Conservation (phyloP, 2,113 vertebrate species). For the Martes martes region DNA sequence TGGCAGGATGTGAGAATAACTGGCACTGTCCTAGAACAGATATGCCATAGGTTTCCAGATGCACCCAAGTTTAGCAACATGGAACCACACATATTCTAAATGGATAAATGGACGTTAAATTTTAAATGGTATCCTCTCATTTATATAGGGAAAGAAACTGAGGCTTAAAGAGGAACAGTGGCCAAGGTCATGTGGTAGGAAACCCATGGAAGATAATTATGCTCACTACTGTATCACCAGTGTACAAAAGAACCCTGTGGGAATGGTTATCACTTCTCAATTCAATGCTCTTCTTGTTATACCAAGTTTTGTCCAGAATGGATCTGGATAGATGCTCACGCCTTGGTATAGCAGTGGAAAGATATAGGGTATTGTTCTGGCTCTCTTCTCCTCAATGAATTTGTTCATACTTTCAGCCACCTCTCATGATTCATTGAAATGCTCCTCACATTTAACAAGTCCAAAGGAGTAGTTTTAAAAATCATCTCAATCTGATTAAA, state of each 20-base stretch:
- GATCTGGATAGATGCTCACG: not conserved
- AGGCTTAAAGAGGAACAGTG: not conserved
- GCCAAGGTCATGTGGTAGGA: not conserved
- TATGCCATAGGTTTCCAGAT: not conserved
- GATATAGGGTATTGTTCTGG: not conserved
- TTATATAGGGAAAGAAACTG: not conserved
- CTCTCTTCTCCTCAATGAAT: not conserved
- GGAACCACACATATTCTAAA: not conserved
- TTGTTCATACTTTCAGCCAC: not conserved
- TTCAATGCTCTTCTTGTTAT: not conserved
- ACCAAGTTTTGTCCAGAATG: not conserved
- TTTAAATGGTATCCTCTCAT: not conserved
- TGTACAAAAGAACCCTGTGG: not conserved
- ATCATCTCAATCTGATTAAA: not conserved
- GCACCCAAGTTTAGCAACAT: not conserved
- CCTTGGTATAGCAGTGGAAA: not conserved
- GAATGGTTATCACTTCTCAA: not conserved
- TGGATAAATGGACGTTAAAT: not conserved
- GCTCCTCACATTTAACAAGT: not conserved
- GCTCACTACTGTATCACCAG: not conserved
- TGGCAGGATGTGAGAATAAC: conserved; percentile 43
- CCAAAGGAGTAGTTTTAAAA: conserved; percentile 1
- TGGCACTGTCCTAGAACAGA: conserved; percentile 23
- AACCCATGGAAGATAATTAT: not conserved
- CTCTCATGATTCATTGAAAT: not conserved